Conservation (phyloP, 2,113 vertebrate species). For the Rhineura floridana region DNA sequence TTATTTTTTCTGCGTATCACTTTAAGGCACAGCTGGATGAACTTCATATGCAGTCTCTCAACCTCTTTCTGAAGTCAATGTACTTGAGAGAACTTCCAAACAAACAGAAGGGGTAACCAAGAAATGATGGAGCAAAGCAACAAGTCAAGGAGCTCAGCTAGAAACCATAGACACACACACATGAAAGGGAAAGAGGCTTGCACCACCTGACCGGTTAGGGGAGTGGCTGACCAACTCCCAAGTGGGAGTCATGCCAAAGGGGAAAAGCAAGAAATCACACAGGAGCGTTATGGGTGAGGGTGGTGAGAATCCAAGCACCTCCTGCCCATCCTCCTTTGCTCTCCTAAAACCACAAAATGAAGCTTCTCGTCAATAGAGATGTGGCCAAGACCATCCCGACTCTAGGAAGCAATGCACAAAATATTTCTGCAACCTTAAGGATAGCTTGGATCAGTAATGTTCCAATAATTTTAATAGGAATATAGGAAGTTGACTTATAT, state of each 20-base stretch:
- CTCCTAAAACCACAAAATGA: neutral
- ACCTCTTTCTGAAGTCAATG: neutral
- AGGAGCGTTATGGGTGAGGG: constrained; percentile 45
- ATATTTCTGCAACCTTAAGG: neutral
- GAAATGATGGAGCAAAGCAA: neutral
- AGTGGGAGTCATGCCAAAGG: constrained; percentile 93
- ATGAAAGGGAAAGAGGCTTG: constrained; percentile 62
- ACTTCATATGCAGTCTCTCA: neutral
- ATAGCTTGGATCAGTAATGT: neutral
- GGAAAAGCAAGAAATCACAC: constrained; percentile 72
- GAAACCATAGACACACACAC: constrained; percentile 17
- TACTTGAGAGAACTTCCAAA: neutral
- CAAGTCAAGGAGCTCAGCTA: neutral
- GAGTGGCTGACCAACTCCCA: constrained; percentile 97
- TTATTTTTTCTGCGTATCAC: neutral
- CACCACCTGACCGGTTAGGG: constrained; percentile 94
- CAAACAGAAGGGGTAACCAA: neutral
- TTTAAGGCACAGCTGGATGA: neutral
- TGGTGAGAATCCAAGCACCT: constrained; percentile 13
- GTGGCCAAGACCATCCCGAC: neutral
- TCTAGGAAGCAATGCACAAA: neutral
- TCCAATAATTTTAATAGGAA: neutral
- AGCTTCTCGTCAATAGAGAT: neutral
- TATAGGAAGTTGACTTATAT: too few species aligned
- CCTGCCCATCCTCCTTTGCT: neutral